Evolutionary conservation across 2,113 vertebrate genomes (phyloP), one percentile per base, ranked within the genome.

Genomic region (Addax nasomaculatus): DNA sequence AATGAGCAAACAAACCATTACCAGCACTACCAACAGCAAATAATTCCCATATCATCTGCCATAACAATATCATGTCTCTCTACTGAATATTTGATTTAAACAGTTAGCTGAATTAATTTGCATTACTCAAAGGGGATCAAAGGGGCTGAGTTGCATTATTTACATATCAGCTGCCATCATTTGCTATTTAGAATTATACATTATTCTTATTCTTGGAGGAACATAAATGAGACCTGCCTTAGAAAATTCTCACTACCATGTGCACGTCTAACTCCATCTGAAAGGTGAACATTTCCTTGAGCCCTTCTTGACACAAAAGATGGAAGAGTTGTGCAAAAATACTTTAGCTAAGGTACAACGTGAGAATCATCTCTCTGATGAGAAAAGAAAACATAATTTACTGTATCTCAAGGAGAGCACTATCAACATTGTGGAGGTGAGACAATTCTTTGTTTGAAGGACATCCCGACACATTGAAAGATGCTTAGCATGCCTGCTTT

Each of bases 61-160:
- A 30, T 25, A 62, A 64, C 21, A 64, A n/a, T 67, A 47, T 92
- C 76, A n/a, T 39, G 45, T 87, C 49, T 58, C 30, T 97, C 23
- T 90, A 78, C 47, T 91, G 90, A 67, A 85, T 79, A 73, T 85
- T 97, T 95, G 62, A 97, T 80, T 87, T 93, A 90, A 85, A 30
- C 79, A 95, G 91, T 91, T 83, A 96, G 78, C 84, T 73, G 57
- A 92, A 87, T 96, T 92, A 86, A 96, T 95, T 87, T 89, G 60
- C 36, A 45, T 89, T 83, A 73, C 51, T 96, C 80, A 73, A 23
- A 73, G 47, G 90, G n/a, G 81, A 92, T 85, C 73, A 80, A 84
- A 95, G 84, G 55, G 62, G 19, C 76, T 96, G 53, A 80, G 29
- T 47, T 88, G 49, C 85, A 92, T 97, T 90, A 95, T 73, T 96